A percentile compares a stretch with the other conserved stretches of the same genome.
Conservation (phyloP, 2,797 vertebrate species). For the Mus spretus region DNA sequence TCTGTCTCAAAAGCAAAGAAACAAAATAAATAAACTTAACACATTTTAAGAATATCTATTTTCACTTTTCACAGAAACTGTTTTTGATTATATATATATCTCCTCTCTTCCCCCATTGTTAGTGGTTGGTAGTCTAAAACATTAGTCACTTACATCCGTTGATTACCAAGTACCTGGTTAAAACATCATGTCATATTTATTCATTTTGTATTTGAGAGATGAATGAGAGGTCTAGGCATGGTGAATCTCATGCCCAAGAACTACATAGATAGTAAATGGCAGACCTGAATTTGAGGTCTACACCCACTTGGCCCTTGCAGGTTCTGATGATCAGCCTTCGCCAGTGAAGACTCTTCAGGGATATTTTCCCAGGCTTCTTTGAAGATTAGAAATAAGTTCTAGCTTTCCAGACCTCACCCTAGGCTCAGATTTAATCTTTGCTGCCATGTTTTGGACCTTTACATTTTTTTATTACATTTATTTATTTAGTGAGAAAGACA, state of each 20-base stretch:
- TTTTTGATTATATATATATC: background rate
- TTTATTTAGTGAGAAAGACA: background rate
- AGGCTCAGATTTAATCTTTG: slow-evolving; percentile 3
- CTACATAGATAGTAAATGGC: background rate
- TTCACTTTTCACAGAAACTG: background rate
- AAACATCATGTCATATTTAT: background rate
- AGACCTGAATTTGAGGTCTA: background rate
- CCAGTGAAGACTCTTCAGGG: fast-evolving
- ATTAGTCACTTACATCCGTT: background rate
- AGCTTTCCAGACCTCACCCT: slow-evolving; percentile 14
- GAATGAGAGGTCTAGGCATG: background rate
- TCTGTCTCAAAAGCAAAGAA: background rate
- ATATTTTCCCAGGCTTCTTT: background rate
- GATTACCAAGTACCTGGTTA: background rate
- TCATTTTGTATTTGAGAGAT: background rate
- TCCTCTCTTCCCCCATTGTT: background rate
- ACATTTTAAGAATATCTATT: slow-evolving; percentile 23
- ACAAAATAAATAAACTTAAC: background rate
- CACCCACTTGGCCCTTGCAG: background rate
- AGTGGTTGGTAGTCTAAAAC: background rate
- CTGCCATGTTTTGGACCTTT: background rate
- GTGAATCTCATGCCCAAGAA: background rate
- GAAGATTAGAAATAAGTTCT: slow-evolving; percentile 23
- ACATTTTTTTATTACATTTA: background rate
- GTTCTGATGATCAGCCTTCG: background rate